Conservation (phyloP, 2,888 invertebrate genomes). For the Drosophila suboccidentalis region DNA sequence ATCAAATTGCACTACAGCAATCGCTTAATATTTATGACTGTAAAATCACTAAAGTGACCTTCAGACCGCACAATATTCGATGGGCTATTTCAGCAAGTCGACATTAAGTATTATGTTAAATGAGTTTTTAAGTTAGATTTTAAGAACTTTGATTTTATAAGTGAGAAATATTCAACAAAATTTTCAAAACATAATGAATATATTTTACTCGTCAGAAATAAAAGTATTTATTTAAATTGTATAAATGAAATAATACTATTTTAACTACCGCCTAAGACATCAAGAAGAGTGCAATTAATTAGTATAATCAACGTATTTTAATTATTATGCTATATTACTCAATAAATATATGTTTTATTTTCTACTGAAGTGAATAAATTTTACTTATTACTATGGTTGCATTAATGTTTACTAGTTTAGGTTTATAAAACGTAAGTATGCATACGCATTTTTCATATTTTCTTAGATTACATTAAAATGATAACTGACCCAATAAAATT, state of each 20-base stretch:
- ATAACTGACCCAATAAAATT: too few species aligned
- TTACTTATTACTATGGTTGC: not conserved
- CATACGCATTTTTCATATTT: not conserved
- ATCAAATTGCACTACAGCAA: not conserved
- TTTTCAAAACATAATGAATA: not conserved
- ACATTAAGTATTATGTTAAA: constrained; percentile 33
- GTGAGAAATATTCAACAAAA: constrained; percentile 4
- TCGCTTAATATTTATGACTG: constrained; percentile 34
- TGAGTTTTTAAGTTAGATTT: constrained; percentile 10
- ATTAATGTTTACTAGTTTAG: not conserved
- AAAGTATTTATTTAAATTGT: constrained; percentile 4
- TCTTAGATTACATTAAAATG: not conserved
- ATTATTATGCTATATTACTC: not conserved
- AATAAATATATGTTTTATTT: constrained; percentile 5
- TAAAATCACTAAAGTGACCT: constrained; percentile 58
- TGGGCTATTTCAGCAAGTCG: constrained; percentile 9
- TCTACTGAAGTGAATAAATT: not conserved
- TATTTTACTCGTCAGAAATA: not conserved
- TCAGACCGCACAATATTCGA: constrained; percentile 30
- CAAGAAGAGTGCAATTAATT: constrained; percentile 6
- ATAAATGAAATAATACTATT: not conserved
- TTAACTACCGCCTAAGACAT: constrained; percentile 1
- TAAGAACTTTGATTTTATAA: not conserved
- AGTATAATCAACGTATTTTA: not conserved
- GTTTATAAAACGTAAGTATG: not conserved